A percentile compares a stretch with the other conserved stretches of the same genome.
Conservation (phyloP, 2,113 vertebrate species). For the Eolophus roseicapilla region DNA sequence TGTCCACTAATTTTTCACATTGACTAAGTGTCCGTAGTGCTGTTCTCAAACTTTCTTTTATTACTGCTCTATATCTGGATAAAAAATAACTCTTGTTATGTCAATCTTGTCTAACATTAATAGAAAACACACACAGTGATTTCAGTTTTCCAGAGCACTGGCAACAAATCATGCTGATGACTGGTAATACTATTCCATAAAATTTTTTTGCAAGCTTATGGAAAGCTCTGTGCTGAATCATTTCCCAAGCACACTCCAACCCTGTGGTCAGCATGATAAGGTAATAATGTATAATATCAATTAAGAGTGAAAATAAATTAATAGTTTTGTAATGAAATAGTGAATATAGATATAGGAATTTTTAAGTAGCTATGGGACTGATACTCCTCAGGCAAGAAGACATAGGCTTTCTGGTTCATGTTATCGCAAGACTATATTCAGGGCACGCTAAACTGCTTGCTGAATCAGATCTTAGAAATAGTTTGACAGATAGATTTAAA, state of each 20-base stretch:
- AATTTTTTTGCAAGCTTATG: background rate
- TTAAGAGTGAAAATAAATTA: background rate
- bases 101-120: background rate
- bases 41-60: background rate
- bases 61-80: background rate
- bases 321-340: background rate
- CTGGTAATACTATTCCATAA: background rate
- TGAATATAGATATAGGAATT: background rate
- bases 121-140: background rate
- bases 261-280: background rate
- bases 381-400: background rate
- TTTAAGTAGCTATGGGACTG: background rate
- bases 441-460: background rate
- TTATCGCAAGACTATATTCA: background rate
- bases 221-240: background rate
- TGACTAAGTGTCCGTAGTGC: background rate
- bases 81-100: background rate
- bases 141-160: background rate
- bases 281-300: background rate
- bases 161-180: background rate
- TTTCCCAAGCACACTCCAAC: background rate
- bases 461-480: slow-evolving; percentile 1
- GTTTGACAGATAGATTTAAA: background rate
- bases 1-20: background rate
- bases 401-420: background rate